These are phyloP conservation scores for Poicephalus gulielmi DNA, from an alignment of 2,113 vertebrate species.

Conservation along the genomic window DNA sequence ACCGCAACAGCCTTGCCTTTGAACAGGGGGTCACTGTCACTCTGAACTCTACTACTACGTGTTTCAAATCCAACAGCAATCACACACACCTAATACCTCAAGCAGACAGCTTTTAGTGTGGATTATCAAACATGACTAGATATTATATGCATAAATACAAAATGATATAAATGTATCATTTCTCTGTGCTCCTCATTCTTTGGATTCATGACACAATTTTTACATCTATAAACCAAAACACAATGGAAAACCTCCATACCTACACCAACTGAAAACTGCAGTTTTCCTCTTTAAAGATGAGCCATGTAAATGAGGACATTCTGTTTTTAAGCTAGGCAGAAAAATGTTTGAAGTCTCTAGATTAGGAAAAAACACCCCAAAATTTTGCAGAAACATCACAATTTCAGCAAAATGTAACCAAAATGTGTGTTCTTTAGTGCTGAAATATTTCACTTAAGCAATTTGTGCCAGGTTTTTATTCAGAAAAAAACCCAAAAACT, in stretches of 20 bases:
- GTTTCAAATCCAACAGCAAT: neutral
- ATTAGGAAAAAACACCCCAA: neutral
- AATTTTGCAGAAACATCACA: neutral
- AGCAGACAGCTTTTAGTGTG: neutral
- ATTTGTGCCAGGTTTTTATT: rapidly evolving
- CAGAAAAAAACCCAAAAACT: neutral
- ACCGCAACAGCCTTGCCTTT: neutral
- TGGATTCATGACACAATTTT: neutral
- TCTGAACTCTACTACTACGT: neutral
- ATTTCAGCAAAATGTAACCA: neutral
- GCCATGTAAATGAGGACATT: neutral
- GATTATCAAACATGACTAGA: neutral
- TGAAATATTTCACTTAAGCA: neutral
- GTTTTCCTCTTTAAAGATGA: neutral
- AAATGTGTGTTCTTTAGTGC: neutral
- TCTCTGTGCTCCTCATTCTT: neutral
- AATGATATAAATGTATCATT: neutral
- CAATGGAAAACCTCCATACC: no score
- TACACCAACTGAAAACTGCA: neutral
- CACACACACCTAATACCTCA: neutral
- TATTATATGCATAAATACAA: neutral
- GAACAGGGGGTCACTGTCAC: rapidly evolving
- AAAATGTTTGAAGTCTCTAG: neutral
- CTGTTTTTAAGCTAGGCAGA: neutral
- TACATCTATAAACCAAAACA: neutral